phyloP scores from a whole-genome alignment of 2,888 invertebrate genomes.

The Acleris holmiana region DNA sequence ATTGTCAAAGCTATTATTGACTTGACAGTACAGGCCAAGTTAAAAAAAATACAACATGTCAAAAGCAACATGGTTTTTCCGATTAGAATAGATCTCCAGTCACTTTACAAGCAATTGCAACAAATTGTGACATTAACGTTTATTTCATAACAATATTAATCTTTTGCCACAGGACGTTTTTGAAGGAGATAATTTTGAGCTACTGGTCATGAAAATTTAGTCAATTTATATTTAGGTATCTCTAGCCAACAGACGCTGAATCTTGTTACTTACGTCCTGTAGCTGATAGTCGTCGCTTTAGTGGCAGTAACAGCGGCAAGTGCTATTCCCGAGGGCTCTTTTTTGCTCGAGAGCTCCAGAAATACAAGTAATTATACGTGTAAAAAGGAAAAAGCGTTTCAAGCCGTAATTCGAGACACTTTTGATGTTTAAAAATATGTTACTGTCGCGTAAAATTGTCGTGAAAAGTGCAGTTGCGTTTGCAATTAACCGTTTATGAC shows the following conservation, averaged over 20 bases:
- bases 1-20: too few species aligned
- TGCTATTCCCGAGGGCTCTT: constrained; percentile 61
- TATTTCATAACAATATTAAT: too few species aligned
- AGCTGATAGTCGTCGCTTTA: constrained; percentile 62
- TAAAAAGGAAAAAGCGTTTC: constrained; percentile 52
- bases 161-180: too few species aligned
- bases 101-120: too few species aligned
- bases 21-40: too few species aligned
- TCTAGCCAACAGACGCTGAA: constrained; percentile 32
- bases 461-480: neutral
- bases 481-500: neutral
- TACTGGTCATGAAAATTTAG: too few species aligned
- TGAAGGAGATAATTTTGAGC: too few species aligned
- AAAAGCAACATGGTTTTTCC: too few species aligned
- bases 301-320: constrained; percentile 59
- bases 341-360: constrained; percentile 56
- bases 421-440: constrained; percentile 49
- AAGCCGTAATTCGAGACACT: constrained; percentile 39
- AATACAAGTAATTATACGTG: constrained; percentile 62
- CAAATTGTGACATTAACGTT: too few species aligned
- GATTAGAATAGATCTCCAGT: too few species aligned
- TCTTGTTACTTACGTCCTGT: constrained; percentile 50
- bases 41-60: too few species aligned
- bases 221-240: too few species aligned
- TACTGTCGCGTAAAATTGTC: constrained; percentile 37